Conservation (phyloP, 2,113 vertebrate species). For the Empidonax alnorum region DNA sequence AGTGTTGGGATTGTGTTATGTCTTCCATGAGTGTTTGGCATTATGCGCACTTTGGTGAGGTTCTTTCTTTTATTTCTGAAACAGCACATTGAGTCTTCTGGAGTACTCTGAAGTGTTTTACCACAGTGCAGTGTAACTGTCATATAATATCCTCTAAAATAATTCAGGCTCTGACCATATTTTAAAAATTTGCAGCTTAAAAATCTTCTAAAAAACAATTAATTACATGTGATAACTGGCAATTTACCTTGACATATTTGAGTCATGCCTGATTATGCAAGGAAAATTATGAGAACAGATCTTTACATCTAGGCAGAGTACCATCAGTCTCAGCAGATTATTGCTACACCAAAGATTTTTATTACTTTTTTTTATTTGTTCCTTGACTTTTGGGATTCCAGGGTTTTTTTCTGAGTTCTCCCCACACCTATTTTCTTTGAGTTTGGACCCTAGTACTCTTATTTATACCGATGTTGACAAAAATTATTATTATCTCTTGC, state of each 20-base stretch:
- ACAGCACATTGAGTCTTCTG: not conserved
- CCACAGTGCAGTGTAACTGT: not conserved
- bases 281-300: not conserved
- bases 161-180: not conserved
- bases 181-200: not conserved
- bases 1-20: not conserved
- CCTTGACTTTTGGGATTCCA: not conserved
- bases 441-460: not conserved
- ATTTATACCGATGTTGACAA: not conserved
- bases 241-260: constrained; percentile 1
- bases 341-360: not conserved
- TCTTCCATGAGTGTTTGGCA: not conserved
- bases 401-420: not conserved
- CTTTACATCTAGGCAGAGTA: not conserved
- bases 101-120: not conserved
- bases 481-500: not conserved
- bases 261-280: constrained; percentile 3
- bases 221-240: not conserved
- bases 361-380: not conserved
- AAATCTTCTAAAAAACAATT: not conserved
- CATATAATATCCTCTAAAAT: not conserved
- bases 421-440: not conserved
- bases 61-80: not conserved
- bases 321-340: not conserved
- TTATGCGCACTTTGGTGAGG: rapidly evolving